A percentile compares a stretch with the other conserved stretches of the same genome.
Evolutionary conservation across 2,113 vertebrate species (phyloP).

Genomic region (Onychostruthus taczanowskii): DNA sequence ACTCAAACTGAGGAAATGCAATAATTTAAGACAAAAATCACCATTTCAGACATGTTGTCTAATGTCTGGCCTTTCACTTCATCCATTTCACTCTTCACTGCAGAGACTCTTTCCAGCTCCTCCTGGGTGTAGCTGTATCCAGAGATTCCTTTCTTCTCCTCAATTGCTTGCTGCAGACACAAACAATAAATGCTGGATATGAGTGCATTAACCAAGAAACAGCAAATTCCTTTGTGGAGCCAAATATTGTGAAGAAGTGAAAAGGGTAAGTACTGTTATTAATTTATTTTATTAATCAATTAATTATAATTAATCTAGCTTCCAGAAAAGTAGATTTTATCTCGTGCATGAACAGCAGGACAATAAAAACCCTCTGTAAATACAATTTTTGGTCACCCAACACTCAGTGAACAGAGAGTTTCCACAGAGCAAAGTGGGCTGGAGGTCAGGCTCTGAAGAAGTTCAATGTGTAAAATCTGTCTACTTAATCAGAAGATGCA

Average conservation of each 20-base stretch:
- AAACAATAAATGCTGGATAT: neutral
- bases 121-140: constrained; percentile 95
- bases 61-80: constrained; percentile 91
- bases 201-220: neutral
- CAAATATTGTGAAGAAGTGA: neutral
- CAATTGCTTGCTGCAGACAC: constrained; percentile 81
- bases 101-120: constrained; percentile 91
- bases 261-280: neutral
- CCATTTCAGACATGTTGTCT: constrained; percentile 97
- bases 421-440: neutral
- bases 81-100: constrained; percentile 94
- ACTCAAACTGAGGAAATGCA: neutral
- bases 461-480: neutral
- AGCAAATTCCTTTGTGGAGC: neutral
- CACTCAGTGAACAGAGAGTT: neutral
- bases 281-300: neutral
- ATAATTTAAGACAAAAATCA: constrained; percentile 51
- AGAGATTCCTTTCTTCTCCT: constrained; percentile 91
- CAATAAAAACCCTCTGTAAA: neutral
- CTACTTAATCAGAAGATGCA: neutral
- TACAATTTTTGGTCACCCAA: neutral
- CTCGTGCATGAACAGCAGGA: neutral
- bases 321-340: neutral
- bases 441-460: neutral
- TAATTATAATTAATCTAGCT: neutral